These are phyloP conservation scores for Typhlichthys eigenmanni DNA, from an alignment of 2,797 vertebrate genomes.

Conservation along the genomic window DNA sequence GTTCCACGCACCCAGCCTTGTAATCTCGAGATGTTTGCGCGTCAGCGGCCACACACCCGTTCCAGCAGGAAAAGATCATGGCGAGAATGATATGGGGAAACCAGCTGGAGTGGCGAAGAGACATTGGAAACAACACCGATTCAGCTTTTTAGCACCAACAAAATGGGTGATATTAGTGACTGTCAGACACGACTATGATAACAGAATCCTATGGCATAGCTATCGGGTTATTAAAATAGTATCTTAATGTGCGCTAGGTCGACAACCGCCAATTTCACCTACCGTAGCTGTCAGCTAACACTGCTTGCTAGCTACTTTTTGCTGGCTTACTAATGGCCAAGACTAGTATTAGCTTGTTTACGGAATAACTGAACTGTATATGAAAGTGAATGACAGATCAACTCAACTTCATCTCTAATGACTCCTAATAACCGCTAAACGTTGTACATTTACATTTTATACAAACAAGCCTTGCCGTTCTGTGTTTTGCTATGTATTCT, in stretches of 20 bases:
- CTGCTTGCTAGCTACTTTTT: constrained; percentile 18
- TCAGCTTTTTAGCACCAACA: not conserved
- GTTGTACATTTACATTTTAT: no score
- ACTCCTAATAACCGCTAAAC: not conserved
- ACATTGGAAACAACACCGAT: not conserved
- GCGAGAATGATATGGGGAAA: constrained; percentile 29
- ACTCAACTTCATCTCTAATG: no score
- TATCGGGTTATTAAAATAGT: no score
- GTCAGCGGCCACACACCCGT: constrained; percentile 12
- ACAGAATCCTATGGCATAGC: not conserved
- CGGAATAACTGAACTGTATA: no score
- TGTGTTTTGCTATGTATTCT: not conserved
- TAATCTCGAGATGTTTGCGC: constrained; percentile 46
- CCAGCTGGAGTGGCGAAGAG: constrained; percentile 16
- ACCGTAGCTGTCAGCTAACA: constrained; percentile 61
- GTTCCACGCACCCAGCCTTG: not conserved
- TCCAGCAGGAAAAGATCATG: constrained; percentile 33
- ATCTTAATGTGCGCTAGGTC: constrained; percentile 19
- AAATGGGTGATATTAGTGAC: not conserved
- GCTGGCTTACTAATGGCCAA: not conserved
- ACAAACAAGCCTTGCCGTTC: no score
- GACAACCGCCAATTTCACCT: constrained; percentile 64
- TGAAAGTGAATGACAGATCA: no score
- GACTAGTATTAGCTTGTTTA: no score
- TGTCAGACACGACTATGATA: not conserved